These are phyloP conservation scores for Polydrusus pterygomalis DNA, from an alignment of 2,888 invertebrate species.

Conservation along the genomic window DNA sequence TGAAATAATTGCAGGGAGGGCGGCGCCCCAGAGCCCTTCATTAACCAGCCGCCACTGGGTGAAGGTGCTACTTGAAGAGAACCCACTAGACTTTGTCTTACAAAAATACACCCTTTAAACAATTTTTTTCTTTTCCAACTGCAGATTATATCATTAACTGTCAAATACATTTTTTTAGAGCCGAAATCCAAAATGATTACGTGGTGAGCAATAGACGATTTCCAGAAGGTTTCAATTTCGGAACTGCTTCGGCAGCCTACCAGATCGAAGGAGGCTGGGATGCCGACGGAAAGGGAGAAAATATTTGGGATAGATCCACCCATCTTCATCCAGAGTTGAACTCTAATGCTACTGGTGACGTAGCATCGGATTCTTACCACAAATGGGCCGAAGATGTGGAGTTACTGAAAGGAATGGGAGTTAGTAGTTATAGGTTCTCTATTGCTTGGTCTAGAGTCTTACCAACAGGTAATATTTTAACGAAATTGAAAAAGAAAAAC, in stretches of 20 bases:
- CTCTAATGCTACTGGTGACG: constrained; percentile 72
- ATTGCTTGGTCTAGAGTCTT: constrained; percentile 80
- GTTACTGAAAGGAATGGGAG: constrained; percentile 74
- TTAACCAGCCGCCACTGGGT: too few species aligned
- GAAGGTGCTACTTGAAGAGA: too few species aligned
- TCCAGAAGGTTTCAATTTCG: constrained; percentile 56
- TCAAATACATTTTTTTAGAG: constrained; percentile 1
- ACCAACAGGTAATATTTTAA: constrained; percentile 71
- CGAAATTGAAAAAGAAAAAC: too few species aligned
- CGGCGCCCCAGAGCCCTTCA: too few species aligned
- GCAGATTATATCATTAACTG: too few species aligned
- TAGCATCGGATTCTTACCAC: constrained; percentile 82
- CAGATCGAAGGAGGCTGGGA: constrained; percentile 61
- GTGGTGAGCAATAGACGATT: constrained; percentile 46
- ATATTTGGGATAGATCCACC: constrained; percentile 53
- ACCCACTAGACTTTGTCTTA: too few species aligned
- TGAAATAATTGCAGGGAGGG: too few species aligned
- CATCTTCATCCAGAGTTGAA: constrained; percentile 45
- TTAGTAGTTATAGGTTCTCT: constrained; percentile 75
- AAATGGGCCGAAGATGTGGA: constrained; percentile 77
- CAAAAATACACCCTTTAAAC: too few species aligned
- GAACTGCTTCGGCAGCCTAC: constrained; percentile 62
- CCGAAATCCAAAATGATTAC: constrained; percentile 41
- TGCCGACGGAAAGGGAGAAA: constrained; percentile 59
- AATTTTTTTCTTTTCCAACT: too few species aligned